Base-by-base conservation (phyloP, 2,113 vertebrate genomes). In the Alces alces region DNA sequence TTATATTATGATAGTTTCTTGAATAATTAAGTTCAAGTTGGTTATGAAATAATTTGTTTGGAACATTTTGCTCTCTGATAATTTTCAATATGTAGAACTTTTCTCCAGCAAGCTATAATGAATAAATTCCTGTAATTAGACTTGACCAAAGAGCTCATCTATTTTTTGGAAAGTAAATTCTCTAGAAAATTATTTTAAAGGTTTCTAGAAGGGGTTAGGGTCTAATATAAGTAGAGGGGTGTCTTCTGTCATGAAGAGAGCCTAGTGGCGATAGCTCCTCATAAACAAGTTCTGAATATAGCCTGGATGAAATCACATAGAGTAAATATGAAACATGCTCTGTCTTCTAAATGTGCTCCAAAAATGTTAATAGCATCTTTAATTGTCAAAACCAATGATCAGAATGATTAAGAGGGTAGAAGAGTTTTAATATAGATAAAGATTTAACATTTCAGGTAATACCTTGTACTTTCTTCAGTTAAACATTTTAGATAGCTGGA, bases 1-100 rank as follows among this genome's bases (percentile, higher is more conserved):
- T 97, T 97, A 86, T 96, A 28, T 96, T 98, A 97, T 97, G 93
- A 97, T 97, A 96, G 93, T 95, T 98, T 86, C 95, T 70, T 93
- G 57, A 98, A 98, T 98, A 98, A 97, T 94, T 97, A 98, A 58
- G 95, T 98, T 96, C 96, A 8, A 86, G 52, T 88, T 93, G n/a
- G 66, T 92, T 98, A 86, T 47, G 28, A 96, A 97, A 73, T 96
- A 13, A 70, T 94, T 95, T 96, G 93, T 92, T 95, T 95, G 79
- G 66, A 93, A 17, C 89, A 76, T 86, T 89, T 92, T 96, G n/a
- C n/a, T 14, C 30, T 97, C 79, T 79, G 94, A 39, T 96, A 54
- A 95, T 95, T 95, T 33, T 95, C 61, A 96, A 27, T 54, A 76
- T 57, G 12, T 70, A 66, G 80, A 97, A 86, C 45, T 80, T 86